Base-by-base conservation (phyloP, 2,113 vertebrate genomes). In the Nerophis ophidion region DNA sequence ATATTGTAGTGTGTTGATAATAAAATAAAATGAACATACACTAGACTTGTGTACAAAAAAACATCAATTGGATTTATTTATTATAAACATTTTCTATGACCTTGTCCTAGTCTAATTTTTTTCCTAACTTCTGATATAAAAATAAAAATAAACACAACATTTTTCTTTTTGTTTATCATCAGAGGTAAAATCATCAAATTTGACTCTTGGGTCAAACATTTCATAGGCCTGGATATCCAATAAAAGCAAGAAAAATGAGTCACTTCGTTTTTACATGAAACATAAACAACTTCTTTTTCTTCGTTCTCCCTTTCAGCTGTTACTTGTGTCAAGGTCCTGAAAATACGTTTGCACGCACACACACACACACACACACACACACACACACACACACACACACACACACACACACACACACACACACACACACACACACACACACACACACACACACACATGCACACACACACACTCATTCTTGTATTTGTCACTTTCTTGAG, bases 301-400 rank as follows among this genome's bases (percentile, higher is more conserved):
- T 26, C 26, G 26, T 26, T 26, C 1, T 17, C 62, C 65, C 70
- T 76, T 66, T 62, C 57, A 10, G 33, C 10, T 56, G 6, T 10
- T 42, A 42, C 53, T 57, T 65, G 40, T 38, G 14, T 65, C 72
- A 77, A 79, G 71, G 76, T 59, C 67, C n/a, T 36, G 63, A 67
- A 17, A 26, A 26, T 26, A 72, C 65, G 12, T 44, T 40, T 59
- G 42, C 65, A 63, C 50, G 11, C 26, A 11, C 2, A 8, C 45
- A 26, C 11, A 47, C 60, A 11, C 56, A 40, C 55, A 55, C 52
- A 59, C 53, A 62, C 66, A 45, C 53, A 6, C 13, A 44, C 40
- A 26, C 59, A 63, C 44, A 36, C 40, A 53, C 57, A 57, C 35
- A 14, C 69, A 61, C 57, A 26, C 59, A 63, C 44, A 36, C 40